Conservation (phyloP, 2,888 invertebrate species). For the Platycnemis pennipes region DNA sequence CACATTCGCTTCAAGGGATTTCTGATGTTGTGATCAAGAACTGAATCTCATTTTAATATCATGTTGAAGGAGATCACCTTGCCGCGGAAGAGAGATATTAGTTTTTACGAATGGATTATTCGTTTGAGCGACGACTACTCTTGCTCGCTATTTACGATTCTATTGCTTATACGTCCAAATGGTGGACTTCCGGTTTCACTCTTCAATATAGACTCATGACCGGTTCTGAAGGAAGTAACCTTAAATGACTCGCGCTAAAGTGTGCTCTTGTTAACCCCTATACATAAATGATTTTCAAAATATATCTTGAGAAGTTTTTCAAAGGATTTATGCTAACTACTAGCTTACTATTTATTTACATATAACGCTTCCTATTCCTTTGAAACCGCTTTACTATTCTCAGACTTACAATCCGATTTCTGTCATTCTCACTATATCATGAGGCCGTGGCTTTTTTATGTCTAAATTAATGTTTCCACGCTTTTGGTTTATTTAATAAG, state of each 20-base stretch:
- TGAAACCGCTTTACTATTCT: background rate
- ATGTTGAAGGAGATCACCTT: background rate
- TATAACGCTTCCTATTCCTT: background rate
- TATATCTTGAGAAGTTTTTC: background rate
- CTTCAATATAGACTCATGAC: background rate
- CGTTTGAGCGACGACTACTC: background rate
- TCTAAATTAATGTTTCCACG: no score
- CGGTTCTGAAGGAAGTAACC: background rate
- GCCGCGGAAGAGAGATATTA: background rate
- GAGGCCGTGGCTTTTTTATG: no score
- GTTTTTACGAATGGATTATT: background rate
- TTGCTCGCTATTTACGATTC: background rate
- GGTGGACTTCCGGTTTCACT: background rate
- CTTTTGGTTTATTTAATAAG: no score
- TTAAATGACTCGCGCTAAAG: background rate
- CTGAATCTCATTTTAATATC: conserved; percentile 13
- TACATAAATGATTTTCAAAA: background rate
- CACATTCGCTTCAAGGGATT: background rate
- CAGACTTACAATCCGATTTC: no score
- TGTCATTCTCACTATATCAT: no score
- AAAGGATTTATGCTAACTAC: background rate
- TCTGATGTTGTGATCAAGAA: background rate
- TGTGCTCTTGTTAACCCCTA: background rate
- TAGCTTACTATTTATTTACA: background rate
- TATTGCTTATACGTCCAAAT: background rate